A percentile compares a stretch with the other conserved stretches of the same genome.
phyloP scores from a whole-genome alignment of 2,888 invertebrate genomes.

The Yponomeuta malinellus region DNA sequence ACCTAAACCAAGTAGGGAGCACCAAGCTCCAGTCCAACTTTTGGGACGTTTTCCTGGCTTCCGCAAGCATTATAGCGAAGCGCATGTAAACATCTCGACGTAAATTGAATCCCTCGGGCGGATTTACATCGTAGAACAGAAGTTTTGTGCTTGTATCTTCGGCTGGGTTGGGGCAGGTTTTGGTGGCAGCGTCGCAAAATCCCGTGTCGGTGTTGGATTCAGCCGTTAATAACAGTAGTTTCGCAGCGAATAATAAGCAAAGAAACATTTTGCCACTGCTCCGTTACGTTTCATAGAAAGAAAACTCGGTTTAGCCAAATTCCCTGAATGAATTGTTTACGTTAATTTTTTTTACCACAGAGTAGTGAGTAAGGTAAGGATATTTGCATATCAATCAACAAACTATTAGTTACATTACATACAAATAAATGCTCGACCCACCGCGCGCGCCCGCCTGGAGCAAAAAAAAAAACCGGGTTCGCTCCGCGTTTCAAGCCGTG shows the following conservation, averaged over 20 bases:
- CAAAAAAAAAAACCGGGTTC: too few relatives aligned
- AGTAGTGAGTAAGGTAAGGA: too few relatives aligned
- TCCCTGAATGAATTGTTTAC: too few relatives aligned
- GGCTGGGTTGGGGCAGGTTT: slow-evolving; percentile 3
- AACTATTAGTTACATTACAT: too few relatives aligned
- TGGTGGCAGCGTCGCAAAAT: slow-evolving; percentile 1
- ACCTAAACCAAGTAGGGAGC: slow-evolving; percentile 92
- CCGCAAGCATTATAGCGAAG: slow-evolving; percentile 87
- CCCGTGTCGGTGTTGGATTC: background rate
- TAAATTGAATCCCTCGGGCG: slow-evolving; percentile 97
- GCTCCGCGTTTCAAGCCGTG: too few relatives aligned
- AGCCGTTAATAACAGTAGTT: background rate
- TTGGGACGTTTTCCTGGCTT: slow-evolving; percentile 72
- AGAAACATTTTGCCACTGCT: background rate
- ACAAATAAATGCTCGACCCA: too few relatives aligned
- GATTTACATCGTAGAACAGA: slow-evolving; percentile 95
- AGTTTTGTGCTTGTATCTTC: slow-evolving; percentile 67
- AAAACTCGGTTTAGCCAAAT: background rate
- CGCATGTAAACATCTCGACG: slow-evolving; percentile 97
- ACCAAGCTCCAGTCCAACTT: slow-evolving; percentile 79
- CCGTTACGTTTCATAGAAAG: background rate
- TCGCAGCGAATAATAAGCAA: background rate
- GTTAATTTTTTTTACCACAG: too few relatives aligned
- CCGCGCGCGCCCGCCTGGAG: too few relatives aligned
- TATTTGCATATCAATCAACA: too few relatives aligned